Evolutionary conservation across 2,888 invertebrate species (phyloP).

Genomic region (Linyphia triangularis): DNA sequence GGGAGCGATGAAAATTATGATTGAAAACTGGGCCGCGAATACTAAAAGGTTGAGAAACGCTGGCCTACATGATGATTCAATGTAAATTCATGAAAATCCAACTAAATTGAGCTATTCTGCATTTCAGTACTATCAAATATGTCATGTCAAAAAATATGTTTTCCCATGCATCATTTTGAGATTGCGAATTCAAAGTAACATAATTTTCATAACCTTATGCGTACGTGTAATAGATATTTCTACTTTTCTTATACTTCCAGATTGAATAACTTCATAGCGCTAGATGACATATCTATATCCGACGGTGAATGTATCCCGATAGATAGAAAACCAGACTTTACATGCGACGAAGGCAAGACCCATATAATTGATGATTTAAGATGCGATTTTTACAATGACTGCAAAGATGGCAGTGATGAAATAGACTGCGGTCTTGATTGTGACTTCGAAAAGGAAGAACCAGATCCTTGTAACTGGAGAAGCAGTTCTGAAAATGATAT

Average conservation of each 20-base stretch:
- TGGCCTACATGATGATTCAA: too few species aligned
- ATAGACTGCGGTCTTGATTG: slow-evolving; percentile 64
- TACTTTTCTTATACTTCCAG: slow-evolving; percentile 31
- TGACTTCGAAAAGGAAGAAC: slow-evolving; percentile 70
- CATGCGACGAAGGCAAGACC: slow-evolving; percentile 57
- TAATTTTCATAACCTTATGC: not conserved
- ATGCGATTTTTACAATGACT: slow-evolving; percentile 75
- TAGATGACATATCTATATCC: slow-evolving; percentile 71
- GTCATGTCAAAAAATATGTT: too few species aligned
- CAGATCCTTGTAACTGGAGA: slow-evolving; percentile 67
- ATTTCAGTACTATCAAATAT: too few species aligned
- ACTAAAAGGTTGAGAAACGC: too few species aligned
- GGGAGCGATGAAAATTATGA: too few species aligned
- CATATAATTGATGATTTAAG: slow-evolving; percentile 61
- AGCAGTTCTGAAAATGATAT: not conserved
- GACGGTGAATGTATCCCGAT: slow-evolving; percentile 54
- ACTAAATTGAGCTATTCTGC: too few species aligned
- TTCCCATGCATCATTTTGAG: too few species aligned
- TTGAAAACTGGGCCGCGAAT: too few species aligned
- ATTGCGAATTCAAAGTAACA: too few species aligned
- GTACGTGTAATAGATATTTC: not conserved
- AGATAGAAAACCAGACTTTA: slow-evolving; percentile 46
- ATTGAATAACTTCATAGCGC: slow-evolving; percentile 70
- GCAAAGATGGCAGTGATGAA: slow-evolving; percentile 72
- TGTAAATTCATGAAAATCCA: too few species aligned